Conservation (phyloP, 2,113 vertebrate species). For the Entomyzon cyanotis region DNA sequence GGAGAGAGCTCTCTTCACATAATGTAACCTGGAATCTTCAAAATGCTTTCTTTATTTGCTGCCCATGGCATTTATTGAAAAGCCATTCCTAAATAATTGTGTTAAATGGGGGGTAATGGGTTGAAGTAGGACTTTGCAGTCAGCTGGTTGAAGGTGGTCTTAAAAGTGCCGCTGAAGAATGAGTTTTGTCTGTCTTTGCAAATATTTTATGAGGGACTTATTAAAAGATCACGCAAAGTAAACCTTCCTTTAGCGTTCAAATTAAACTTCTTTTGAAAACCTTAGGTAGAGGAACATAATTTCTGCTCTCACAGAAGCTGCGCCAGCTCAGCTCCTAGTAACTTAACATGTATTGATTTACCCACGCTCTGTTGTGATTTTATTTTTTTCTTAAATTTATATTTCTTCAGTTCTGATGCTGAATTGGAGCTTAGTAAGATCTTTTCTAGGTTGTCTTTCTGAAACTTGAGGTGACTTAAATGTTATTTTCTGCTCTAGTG, state of each 20-base stretch:
- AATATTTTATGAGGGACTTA: not conserved
- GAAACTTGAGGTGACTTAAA: not conserved
- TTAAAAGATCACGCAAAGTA: not conserved
- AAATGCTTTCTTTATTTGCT: not conserved
- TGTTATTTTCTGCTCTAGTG: not conserved
- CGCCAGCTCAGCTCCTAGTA: not conserved
- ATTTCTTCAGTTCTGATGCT: not conserved
- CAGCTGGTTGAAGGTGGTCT: not conserved
- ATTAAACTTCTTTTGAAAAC: not conserved
- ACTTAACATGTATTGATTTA: not conserved
- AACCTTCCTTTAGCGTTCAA: not conserved
- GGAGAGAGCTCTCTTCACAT: not conserved
- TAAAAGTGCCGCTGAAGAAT: not conserved
- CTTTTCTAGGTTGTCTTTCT: not conserved
- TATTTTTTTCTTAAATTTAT: not conserved
- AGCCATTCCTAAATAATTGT: not conserved
- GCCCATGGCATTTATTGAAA: not conserved
- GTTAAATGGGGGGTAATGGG: not conserved
- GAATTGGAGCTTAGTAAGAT: not conserved
- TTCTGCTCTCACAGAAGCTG: not conserved
- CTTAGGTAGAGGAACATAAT: not conserved
- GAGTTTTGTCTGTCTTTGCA: not conserved
- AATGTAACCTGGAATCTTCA: not conserved
- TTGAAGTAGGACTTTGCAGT: not conserved
- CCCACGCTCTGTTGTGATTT: not conserved